Conservation (phyloP, 53 echinoderm and acorn worm genomes). For the Holothuria leucospilota region DNA sequence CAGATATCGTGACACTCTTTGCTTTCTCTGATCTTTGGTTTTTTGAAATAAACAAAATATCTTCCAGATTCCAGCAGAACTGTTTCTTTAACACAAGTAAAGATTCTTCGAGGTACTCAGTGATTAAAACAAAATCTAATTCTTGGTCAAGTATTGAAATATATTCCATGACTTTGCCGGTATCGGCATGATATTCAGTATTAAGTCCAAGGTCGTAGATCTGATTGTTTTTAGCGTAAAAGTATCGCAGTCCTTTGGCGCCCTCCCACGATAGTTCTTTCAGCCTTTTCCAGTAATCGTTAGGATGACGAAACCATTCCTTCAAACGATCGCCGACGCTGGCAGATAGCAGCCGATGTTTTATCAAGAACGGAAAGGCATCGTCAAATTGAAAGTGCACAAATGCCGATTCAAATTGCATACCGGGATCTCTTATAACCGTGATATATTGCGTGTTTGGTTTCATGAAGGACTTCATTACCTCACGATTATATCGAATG, state of each 20-base stretch:
- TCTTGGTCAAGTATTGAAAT: slow-evolving; percentile 70
- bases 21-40: slow-evolving; percentile 67
- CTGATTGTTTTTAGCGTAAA: slow-evolving; percentile 79
- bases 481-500: slow-evolving; percentile 65
- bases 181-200: slow-evolving; percentile 64
- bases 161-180: slow-evolving; percentile 59
- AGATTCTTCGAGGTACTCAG: slow-evolving; percentile 87
- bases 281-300: slow-evolving; percentile 65
- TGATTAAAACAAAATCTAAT: slow-evolving; percentile 74
- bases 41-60: slow-evolving; percentile 75
- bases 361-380: slow-evolving; percentile 5
- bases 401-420: slow-evolving; percentile 83
- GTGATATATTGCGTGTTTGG: slow-evolving; percentile 71
- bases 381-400: slow-evolving; percentile 75
- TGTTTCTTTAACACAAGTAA: slow-evolving; percentile 67
- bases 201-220: slow-evolving; percentile 81
- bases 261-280: slow-evolving; percentile 67
- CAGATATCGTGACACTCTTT: slow-evolving; percentile 38
- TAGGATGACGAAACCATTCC: slow-evolving; percentile 66
- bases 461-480: slow-evolving; percentile 76
- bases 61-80: slow-evolving; percentile 75
- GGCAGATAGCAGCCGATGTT: too few relatives aligned
- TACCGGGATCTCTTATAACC: slow-evolving; percentile 73
- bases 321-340: neutral
- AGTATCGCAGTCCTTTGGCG: slow-evolving; percentile 54